phyloP scores from a whole-genome alignment of 2,888 invertebrate genomes.

The Agrilus biguttatus region DNA sequence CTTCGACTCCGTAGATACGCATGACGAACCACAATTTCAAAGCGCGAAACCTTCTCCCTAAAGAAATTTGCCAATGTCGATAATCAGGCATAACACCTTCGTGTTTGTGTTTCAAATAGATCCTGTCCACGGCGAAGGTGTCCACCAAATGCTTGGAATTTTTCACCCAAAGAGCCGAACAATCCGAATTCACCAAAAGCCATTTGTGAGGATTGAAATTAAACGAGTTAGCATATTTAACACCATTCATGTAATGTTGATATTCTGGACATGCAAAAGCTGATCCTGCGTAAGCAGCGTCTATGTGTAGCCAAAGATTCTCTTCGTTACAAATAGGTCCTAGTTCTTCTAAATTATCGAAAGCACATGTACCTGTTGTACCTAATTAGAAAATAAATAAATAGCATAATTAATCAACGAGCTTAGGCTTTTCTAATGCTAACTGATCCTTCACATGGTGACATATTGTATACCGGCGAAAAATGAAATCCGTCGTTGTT shows the following conservation, averaged over 20 bases:
- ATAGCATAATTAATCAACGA: too few relatives aligned
- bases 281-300: conserved; percentile 91
- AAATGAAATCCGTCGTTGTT: too few relatives aligned
- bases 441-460: too few relatives aligned
- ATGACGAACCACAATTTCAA: conserved; percentile 91
- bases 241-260: conserved; percentile 58
- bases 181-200: conserved; percentile 90
- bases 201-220: conserved; percentile 95
- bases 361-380: conserved; percentile 65
- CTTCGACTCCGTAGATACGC: conserved; percentile 66
- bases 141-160: conserved; percentile 67
- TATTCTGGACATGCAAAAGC: conserved; percentile 89
- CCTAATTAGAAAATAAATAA: conserved; percentile 25
- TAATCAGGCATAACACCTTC: conserved; percentile 44
- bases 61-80: conserved; percentile 75
- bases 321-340: conserved; percentile 65
- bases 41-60: conserved; percentile 77
- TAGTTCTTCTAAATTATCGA: conserved; percentile 73
- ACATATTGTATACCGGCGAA: too few relatives aligned
- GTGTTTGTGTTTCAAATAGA: conserved; percentile 67
- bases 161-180: conserved; percentile 84
- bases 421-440: too few relatives aligned
- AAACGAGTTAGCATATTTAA: conserved; percentile 75
- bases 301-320: conserved; percentile 83
- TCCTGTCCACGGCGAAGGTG: conserved; percentile 81